Percentiles rank a stretch among this genome's conserved stretches.
Evolutionary conservation across 2,797 vertebrate genomes (phyloP).

Genomic region (Channallabes apus): DNA sequence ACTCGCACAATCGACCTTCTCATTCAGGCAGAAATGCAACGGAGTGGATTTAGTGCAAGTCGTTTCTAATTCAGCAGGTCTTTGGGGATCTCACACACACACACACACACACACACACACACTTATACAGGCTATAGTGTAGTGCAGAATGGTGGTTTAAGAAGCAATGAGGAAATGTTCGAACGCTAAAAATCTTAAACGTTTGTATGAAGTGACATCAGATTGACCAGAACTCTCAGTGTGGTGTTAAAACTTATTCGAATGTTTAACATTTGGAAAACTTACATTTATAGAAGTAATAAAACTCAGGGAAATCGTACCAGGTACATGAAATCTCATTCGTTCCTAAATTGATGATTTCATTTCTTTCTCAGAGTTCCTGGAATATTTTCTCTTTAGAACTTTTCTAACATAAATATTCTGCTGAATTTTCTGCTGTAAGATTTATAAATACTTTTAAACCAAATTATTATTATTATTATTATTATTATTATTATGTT

Average conservation of each 20-base stretch:
- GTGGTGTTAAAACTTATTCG: not conserved
- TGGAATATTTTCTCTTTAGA: not conserved
- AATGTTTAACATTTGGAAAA: not conserved
- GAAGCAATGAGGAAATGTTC: not conserved
- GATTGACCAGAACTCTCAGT: not conserved
- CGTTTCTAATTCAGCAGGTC: not conserved
- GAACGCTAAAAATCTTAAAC: not conserved
- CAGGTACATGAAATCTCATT: no score
- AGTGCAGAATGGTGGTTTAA: not conserved
- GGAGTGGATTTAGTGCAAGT: constrained; percentile 1
- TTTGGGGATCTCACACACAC: constrained; percentile 13
- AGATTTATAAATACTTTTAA: not conserved
- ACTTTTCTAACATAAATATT: not conserved
- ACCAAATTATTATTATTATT: not conserved
- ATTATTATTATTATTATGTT: not conserved
- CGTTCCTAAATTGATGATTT: not conserved
- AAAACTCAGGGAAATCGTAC: not conserved
- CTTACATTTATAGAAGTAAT: not conserved
- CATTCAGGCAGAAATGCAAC: not conserved
- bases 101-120: constrained; percentile 16
- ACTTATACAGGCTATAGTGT: not conserved
- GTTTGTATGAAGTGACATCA: not conserved
- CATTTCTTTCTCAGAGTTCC: not conserved
- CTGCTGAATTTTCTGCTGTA: no score
- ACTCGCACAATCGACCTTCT: not conserved